Conservation (phyloP, 1,140 invertebrate species). For the Pseudomyrmex cubaensis region DNA sequence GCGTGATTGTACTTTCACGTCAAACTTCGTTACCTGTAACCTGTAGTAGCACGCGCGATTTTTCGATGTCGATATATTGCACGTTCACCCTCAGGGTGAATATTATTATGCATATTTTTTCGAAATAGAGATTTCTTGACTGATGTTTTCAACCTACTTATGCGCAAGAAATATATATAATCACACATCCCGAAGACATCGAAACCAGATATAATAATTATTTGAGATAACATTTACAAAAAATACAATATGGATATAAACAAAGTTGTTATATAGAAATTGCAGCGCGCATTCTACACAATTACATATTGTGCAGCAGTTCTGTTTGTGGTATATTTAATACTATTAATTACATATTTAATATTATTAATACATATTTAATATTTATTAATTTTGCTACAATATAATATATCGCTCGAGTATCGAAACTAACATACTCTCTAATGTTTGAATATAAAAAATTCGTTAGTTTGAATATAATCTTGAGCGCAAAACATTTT, state of each 20-base stretch:
- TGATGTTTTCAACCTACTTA: background rate
- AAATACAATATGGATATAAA: background rate
- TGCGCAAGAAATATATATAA: background rate
- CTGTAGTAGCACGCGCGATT: background rate
- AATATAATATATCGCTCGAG: background rate
- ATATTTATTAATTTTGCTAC: background rate
- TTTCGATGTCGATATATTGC: slow-evolving; percentile 9
- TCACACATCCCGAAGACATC: background rate
- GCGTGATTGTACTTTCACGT: slow-evolving; percentile 15
- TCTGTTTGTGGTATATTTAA: background rate
- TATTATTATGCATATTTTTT: slow-evolving; percentile 11
- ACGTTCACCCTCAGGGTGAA: background rate
- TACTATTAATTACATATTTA: background rate
- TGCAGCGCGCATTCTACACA: too few species aligned
- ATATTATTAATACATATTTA: background rate
- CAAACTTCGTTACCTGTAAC: background rate
- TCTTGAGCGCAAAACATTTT: background rate
- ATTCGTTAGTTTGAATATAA: too few species aligned
- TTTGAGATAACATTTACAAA: background rate
- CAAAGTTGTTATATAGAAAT: too few species aligned
- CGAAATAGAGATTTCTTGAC: background rate
- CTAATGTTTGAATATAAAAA: background rate
- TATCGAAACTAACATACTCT: background rate
- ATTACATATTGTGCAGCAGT: too few species aligned
- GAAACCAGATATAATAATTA: background rate